These are phyloP conservation scores for Hedya salicella DNA, from an alignment of 2,888 invertebrate genomes.

Conservation along the genomic window DNA sequence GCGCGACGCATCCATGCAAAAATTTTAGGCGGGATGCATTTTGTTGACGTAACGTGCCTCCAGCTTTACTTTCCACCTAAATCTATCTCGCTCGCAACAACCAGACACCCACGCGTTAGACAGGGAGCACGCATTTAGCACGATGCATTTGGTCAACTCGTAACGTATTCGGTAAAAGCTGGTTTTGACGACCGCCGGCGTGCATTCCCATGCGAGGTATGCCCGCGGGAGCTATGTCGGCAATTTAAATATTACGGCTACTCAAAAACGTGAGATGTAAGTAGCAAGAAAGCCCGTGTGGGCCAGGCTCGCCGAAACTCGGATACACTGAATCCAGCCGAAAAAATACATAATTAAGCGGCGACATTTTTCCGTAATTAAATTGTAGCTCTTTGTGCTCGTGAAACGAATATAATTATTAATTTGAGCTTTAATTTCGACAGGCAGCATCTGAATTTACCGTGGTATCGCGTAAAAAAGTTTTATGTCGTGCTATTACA, in stretches of 20 bases:
- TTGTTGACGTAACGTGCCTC: conserved; percentile 68
- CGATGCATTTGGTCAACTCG: conserved; percentile 73
- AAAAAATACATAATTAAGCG: conserved; percentile 74
- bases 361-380: conserved; percentile 80
- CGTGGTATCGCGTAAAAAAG: conserved; percentile 64
- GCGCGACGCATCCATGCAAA: conserved; percentile 82
- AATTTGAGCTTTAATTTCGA: conserved; percentile 71
- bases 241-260: conserved; percentile 84
- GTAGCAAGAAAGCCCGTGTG: conserved; percentile 81
- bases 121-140: conserved; percentile 68
- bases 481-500: conserved; percentile 61
- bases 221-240: conserved; percentile 82
- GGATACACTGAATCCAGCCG: conserved; percentile 73
- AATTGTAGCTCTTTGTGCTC: conserved; percentile 73
- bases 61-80: conserved; percentile 72
- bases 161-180: conserved; percentile 81
- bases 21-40: conserved; percentile 85
- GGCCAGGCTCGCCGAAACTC: conserved; percentile 71
- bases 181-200: conserved; percentile 78
- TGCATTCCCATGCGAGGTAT: conserved; percentile 83
- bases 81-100: conserved; percentile 68
- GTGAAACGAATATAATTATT: conserved; percentile 69
- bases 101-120: conserved; percentile 66
- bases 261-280: conserved; percentile 83
- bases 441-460: conserved; percentile 61